Conservation (phyloP, 2,797 vertebrate species). For the Gila robusta region DNA sequence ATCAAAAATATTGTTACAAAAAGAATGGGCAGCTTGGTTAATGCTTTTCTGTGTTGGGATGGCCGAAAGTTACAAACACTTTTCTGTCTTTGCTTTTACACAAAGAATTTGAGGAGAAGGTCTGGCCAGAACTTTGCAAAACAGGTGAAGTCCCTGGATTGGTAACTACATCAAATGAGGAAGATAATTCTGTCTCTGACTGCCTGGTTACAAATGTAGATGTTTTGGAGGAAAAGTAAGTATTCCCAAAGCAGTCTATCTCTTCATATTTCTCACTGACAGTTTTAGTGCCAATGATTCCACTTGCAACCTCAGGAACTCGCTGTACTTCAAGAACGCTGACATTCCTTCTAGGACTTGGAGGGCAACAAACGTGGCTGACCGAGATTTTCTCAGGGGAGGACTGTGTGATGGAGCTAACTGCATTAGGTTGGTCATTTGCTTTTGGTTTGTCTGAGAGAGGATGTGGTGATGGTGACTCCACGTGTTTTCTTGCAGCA, state of each 20-base stretch:
- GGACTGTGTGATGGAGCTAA: not conserved
- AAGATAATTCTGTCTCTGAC: constrained; percentile 82
- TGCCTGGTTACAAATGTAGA: constrained; percentile 83
- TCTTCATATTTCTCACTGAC: constrained; percentile 85
- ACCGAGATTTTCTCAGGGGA: constrained; percentile 61
- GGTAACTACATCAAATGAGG: constrained; percentile 77
- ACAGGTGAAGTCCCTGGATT: constrained; percentile 78
- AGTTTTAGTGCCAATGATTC: constrained; percentile 76
- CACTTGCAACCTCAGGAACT: constrained; percentile 74
- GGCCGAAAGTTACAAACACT: constrained; percentile 80
- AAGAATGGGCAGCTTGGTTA: constrained; percentile 51
- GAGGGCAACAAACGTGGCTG: constrained; percentile 81
- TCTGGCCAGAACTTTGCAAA: constrained; percentile 70
- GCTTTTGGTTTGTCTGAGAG: constrained; percentile 57
- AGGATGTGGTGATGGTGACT: constrained; percentile 55
- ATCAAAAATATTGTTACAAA: constrained; percentile 5
- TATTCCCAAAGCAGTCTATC: constrained; percentile 81
- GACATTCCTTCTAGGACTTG: constrained; percentile 74
- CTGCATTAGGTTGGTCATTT: constrained; percentile 62
- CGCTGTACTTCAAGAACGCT: constrained; percentile 85
- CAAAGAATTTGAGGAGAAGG: constrained; percentile 70
- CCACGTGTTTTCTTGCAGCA: constrained; percentile 80
- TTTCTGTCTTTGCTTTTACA: constrained; percentile 74
- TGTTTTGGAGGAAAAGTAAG: constrained; percentile 78
- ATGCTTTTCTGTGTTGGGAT: constrained; percentile 69